These are phyloP conservation scores for Cepaea hortensis DNA, from an alignment of 2,888 invertebrate genomes.

Conservation along the genomic window DNA sequence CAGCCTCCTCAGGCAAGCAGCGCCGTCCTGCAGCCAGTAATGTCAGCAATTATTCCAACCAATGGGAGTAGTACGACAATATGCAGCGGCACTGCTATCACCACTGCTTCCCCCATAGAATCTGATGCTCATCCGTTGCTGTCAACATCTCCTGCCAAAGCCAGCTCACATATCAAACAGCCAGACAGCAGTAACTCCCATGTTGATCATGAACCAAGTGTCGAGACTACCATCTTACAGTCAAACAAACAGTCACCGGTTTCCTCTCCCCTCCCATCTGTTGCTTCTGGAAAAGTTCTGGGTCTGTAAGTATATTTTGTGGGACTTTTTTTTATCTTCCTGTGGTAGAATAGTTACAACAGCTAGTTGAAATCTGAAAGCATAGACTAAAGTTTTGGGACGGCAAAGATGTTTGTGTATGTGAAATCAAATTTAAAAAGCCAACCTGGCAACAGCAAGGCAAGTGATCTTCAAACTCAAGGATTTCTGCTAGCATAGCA, in stretches of 20 bases:
- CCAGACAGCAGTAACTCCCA: not conserved
- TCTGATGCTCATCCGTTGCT: not conserved
- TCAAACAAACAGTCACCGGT: not conserved
- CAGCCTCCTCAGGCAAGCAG: conserved; percentile 35
- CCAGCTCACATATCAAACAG: not conserved
- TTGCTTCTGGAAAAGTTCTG: not conserved
- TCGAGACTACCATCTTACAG: not conserved
- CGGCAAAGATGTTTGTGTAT: no score
- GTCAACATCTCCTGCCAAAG: not conserved
- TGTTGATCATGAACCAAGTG: not conserved
- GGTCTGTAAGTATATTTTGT: not conserved
- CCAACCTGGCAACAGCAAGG: no score
- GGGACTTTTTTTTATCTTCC: not conserved
- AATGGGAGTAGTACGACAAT: not conserved
- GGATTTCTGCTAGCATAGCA: no score
- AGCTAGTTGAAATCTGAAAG: no score
- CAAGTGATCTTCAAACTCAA: no score
- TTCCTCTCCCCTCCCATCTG: not conserved
- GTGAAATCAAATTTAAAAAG: no score
- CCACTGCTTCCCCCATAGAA: not conserved
- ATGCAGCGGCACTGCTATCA: not conserved
- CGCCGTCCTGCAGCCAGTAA: not conserved
- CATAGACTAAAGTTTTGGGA: no score
- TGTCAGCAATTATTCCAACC: not conserved
- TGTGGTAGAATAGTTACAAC: no score